A percentile compares a stretch with the other conserved stretches of the same genome.
Evolutionary conservation across 1,140 invertebrate genomes (phyloP).

Genomic region (Lordiphosa clarofinis): DNA sequence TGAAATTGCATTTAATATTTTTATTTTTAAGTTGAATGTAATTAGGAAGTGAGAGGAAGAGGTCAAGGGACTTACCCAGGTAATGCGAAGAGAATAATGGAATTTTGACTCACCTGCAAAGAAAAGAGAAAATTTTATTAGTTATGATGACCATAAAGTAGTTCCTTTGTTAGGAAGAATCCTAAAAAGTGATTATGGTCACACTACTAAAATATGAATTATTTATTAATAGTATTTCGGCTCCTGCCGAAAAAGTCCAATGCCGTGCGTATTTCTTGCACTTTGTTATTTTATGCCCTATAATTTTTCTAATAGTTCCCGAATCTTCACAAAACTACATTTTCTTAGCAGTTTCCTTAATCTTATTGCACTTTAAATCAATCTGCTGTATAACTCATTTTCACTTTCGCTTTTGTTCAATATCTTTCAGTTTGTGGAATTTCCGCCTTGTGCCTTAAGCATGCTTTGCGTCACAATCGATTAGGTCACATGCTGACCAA

Average conservation of each 20-base stretch:
- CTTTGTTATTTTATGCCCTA: too few species aligned
- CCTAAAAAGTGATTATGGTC: too few species aligned
- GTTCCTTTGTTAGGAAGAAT: too few species aligned
- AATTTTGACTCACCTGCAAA: conserved; percentile 39
- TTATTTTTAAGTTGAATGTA: conserved; percentile 50
- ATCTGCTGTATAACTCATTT: conserved; percentile 1
- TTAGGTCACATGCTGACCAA: conserved; percentile 29
- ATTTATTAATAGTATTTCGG: too few species aligned
- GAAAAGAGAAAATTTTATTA: conserved; percentile 5
- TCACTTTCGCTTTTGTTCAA: neutral
- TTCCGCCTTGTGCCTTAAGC: conserved; percentile 37
- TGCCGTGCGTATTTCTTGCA: too few species aligned
- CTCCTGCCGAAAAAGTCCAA: too few species aligned
- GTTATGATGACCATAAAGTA: too few species aligned
- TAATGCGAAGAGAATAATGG: conserved; percentile 6
- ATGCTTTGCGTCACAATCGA: conserved; percentile 31
- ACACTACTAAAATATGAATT: too few species aligned
- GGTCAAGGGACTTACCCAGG: conserved; percentile 56
- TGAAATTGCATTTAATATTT: conserved; percentile 74
- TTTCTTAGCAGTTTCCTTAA: too few species aligned
- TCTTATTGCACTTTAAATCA: neutral
- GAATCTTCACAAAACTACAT: too few species aligned
- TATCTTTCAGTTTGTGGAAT: conserved; percentile 11
- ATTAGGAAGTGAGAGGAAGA: conserved; percentile 47
- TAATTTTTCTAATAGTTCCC: too few species aligned